Percentiles rank a stretch among this genome's conserved stretches.
Evolutionary conservation across 2,888 invertebrate species (phyloP).

Genomic region (Thelaira solivaga): DNA sequence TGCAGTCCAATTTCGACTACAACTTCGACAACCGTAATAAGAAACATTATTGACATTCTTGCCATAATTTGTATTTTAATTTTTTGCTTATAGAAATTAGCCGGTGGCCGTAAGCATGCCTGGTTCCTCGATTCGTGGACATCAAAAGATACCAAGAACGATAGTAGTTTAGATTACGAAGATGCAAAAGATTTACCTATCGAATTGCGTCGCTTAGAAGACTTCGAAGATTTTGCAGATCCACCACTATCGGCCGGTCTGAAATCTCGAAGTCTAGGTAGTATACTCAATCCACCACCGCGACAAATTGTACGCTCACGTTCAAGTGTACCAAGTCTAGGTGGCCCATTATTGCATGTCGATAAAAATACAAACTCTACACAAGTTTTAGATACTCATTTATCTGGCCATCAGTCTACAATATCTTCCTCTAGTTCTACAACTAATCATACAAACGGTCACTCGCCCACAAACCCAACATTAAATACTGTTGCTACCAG

Average conservation of each 20-base stretch:
- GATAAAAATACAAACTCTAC: slow-evolving; percentile 48
- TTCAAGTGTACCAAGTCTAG: slow-evolving; percentile 85
- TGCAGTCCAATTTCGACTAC: no score
- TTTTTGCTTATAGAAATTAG: slow-evolving; percentile 82
- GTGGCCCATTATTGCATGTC: slow-evolving; percentile 70
- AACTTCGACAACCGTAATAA: no score
- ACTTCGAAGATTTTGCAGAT: slow-evolving; percentile 80
- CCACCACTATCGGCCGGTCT: slow-evolving; percentile 81
- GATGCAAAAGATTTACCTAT: slow-evolving; percentile 89
- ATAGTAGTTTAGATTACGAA: slow-evolving; percentile 81
- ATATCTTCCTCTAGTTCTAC: slow-evolving; percentile 30
- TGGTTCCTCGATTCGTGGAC: slow-evolving; percentile 92
- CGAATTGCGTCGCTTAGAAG: slow-evolving; percentile 88
- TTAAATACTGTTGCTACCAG: slow-evolving; percentile 25
- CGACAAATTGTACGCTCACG: slow-evolving; percentile 85
- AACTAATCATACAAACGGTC: slow-evolving; percentile 52
- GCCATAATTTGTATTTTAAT: no score
- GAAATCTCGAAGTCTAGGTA: slow-evolving; percentile 90
- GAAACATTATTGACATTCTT: no score
- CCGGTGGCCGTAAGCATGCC: slow-evolving; percentile 84
- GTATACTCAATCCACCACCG: slow-evolving; percentile 86
- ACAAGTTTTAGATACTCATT: slow-evolving; percentile 52
- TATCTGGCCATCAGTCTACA: slow-evolving; percentile 39
- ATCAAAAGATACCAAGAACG: slow-evolving; percentile 78
- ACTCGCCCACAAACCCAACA: slow-evolving; percentile 66